phyloP scores from a whole-genome alignment of 2,113 vertebrate genomes.

The Channa argus region DNA sequence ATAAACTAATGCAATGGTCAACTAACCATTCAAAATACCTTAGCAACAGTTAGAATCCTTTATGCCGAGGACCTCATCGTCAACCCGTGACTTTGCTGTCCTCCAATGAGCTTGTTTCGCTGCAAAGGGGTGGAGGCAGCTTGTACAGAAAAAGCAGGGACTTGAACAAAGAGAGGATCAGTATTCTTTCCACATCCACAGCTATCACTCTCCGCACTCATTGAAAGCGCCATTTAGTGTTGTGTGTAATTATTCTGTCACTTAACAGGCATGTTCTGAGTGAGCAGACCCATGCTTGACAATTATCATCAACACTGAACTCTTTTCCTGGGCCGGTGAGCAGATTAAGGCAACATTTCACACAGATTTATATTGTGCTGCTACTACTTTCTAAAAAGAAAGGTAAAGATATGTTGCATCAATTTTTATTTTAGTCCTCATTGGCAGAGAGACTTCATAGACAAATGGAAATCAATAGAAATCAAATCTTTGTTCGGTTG shows the following conservation, averaged over 20 bases:
- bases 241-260: conserved; percentile 83
- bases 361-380: neutral
- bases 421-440: neutral
- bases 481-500: neutral
- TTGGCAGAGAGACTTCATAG: conserved; percentile 27
- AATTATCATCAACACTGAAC: conserved; percentile 63
- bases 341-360: conserved; percentile 26
- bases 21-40: conserved; percentile 62
- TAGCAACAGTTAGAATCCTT: conserved; percentile 75
- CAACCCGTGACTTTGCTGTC: conserved; percentile 58
- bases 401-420: too few relatives aligned
- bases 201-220: conserved; percentile 69
- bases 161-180: conserved; percentile 74
- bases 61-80: conserved; percentile 38
- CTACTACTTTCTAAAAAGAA: too few relatives aligned
- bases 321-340: conserved; percentile 46
- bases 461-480: conserved; percentile 12
- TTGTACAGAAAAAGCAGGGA: conserved; percentile 53
- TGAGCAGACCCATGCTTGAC: conserved; percentile 58
- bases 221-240: conserved; percentile 59
- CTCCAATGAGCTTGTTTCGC: conserved; percentile 71
- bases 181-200: conserved; percentile 76
- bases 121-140: conserved; percentile 55
- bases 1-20: conserved; percentile 52
- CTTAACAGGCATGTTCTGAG: conserved; percentile 69